Conservation (phyloP, 2,113 vertebrate genomes). For the Erythrolamprus reginae region DNA sequence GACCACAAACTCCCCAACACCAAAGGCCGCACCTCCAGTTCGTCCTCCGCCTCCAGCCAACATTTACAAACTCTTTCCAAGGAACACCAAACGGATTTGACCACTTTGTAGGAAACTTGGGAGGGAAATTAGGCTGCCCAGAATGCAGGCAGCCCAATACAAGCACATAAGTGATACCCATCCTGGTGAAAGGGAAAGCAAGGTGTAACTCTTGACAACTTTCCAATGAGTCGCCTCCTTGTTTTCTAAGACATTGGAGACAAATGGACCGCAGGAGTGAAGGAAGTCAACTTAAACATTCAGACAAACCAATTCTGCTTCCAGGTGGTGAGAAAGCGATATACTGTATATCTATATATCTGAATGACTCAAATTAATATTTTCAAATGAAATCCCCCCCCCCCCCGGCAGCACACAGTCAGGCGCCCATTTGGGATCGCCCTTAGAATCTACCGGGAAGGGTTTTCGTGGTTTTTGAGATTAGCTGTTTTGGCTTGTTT, state of each 20-base stretch:
- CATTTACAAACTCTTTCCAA: constrained; percentile 89
- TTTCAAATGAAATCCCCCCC: constrained; percentile 64
- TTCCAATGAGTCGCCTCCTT: constrained; percentile 58
- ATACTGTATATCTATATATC: constrained; percentile 9
- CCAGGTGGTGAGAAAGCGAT: constrained; percentile 55
- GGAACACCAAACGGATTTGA: constrained; percentile 95
- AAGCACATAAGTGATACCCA: background rate
- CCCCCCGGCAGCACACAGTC: constrained; percentile 65
- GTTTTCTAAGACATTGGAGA: constrained; percentile 68
- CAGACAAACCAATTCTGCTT: constrained; percentile 53
- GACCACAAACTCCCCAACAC: constrained; percentile 99
- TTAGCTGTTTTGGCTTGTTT: constrained; percentile 42
- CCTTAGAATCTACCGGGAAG: constrained; percentile 67
- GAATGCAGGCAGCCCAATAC: background rate
- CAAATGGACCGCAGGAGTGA: constrained; percentile 69
- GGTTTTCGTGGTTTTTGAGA: constrained; percentile 60
- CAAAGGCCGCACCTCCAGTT: constrained; percentile 86
- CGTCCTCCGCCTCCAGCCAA: constrained; percentile 75
- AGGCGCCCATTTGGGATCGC: constrained; percentile 64
- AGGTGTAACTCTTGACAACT: constrained; percentile 76
- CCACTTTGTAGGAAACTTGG: constrained; percentile 82
- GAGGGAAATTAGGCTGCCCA: constrained; percentile 70
- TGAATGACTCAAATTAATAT: background rate
- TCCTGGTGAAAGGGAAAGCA: constrained; percentile 78
- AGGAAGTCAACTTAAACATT: constrained; percentile 52